These are phyloP conservation scores for Dendrolimus kikuchii DNA, from an alignment of 1,140 invertebrate genomes.

Conservation along the genomic window DNA sequence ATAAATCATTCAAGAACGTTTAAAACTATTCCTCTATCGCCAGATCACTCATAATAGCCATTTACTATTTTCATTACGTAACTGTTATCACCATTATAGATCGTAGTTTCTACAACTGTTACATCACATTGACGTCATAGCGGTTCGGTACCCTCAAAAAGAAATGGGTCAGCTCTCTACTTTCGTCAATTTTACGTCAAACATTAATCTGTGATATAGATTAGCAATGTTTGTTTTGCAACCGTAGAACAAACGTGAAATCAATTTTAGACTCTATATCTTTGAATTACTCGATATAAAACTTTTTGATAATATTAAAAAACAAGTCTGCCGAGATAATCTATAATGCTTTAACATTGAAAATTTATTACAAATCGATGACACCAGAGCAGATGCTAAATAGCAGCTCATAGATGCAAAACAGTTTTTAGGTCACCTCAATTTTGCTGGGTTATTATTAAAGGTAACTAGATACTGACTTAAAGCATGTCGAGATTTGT, in stretches of 20 bases:
- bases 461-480: constrained; percentile 37
- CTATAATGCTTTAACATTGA: constrained; percentile 10
- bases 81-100: constrained; percentile 34
- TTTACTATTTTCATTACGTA: constrained; percentile 46
- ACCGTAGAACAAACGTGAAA: constrained; percentile 3
- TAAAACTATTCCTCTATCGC: constrained; percentile 13
- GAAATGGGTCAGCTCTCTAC: constrained; percentile 52
- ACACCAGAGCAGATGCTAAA: neutral
- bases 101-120: constrained; percentile 16
- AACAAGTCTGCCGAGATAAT: neutral
- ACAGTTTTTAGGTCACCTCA: constrained; percentile 36
- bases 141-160: constrained; percentile 37
- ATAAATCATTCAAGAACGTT: constrained; percentile 23
- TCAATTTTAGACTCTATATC: constrained; percentile 14
- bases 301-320: neutral
- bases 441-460: constrained; percentile 36
- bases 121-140: constrained; percentile 52
- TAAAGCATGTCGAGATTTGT: constrained; percentile 5
- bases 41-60: constrained; percentile 15
- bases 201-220: constrained; percentile 23
- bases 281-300: neutral
- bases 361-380: constrained; percentile 8
- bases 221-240: constrained; percentile 15
- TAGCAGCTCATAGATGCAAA: constrained; percentile 5
- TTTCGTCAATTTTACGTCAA: constrained; percentile 48